phyloP scores from a whole-genome alignment of 2,888 invertebrate genomes.

The Sepiola atlantica region DNA sequence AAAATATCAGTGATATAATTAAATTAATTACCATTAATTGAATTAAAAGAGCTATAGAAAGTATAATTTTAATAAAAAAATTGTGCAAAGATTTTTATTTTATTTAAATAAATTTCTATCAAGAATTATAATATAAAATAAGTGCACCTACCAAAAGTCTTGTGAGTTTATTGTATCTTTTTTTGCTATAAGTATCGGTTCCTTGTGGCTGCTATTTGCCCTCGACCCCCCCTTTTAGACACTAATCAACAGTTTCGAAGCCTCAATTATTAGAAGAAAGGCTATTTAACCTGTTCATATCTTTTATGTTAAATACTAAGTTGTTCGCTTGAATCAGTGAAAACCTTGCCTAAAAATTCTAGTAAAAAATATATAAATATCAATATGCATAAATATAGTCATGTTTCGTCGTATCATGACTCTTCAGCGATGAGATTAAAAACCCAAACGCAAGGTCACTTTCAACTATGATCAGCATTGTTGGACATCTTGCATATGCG shows the following conservation, averaged over 20 bases:
- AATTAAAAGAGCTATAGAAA: neutral
- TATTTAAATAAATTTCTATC: constrained; percentile 32
- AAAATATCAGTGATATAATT: neutral
- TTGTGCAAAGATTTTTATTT: neutral
- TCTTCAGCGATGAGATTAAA: no score
- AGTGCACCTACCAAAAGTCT: neutral
- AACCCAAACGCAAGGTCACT: no score
- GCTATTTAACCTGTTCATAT: neutral
- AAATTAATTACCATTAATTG: neutral
- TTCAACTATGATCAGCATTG: no score
- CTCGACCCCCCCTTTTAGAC: neutral
- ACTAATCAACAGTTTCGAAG: neutral
- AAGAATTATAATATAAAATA: neutral
- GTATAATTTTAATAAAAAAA: neutral
- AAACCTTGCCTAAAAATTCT: neutral
- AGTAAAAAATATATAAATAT: neutral
- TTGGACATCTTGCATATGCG: no score
- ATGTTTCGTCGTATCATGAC: no score
- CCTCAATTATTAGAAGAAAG: neutral
- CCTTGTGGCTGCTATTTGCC: neutral
- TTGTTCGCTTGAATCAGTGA: neutral
- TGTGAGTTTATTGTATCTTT: neutral
- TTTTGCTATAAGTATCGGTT: neutral
- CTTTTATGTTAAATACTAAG: neutral
- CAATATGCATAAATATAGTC: no score